These are phyloP conservation scores for Mugil cephalus DNA, from an alignment of 2,113 vertebrate genomes.

Conservation along the genomic window DNA sequence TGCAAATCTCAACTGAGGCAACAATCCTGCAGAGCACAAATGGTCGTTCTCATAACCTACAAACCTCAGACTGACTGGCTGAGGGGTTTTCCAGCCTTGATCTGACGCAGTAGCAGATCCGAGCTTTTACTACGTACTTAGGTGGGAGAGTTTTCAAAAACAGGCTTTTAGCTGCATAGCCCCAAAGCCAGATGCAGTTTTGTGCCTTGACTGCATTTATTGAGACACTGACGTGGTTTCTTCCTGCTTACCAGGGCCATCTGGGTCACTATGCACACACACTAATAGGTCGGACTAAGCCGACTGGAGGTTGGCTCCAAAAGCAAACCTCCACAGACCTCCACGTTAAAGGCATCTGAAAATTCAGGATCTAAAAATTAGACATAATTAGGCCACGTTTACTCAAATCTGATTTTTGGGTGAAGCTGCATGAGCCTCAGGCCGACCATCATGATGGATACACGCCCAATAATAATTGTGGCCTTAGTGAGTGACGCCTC, in stretches of 20 bases:
- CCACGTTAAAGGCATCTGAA: too few species aligned
- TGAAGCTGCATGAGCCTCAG: too few species aligned
- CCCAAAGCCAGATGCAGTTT: conserved; percentile 10
- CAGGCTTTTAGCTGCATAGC: conserved; percentile 3
- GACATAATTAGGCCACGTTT: too few species aligned
- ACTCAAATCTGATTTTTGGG: too few species aligned
- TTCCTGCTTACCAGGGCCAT: neutral
- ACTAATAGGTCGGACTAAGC: neutral
- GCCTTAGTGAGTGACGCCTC: too few species aligned
- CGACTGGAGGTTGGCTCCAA: too few species aligned
- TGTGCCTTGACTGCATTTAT: neutral
- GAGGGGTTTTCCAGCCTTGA: conserved; percentile 12
- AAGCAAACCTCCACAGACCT: neutral
- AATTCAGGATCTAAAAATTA: too few species aligned
- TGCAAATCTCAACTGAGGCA: conserved; percentile 40
- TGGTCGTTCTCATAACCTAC: conserved; percentile 20
- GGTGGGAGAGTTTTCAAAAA: neutral
- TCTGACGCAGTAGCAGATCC: conserved; percentile 8
- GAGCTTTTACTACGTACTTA: conserved; percentile 32
- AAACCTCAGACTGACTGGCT: conserved; percentile 51
- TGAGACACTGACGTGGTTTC: neutral
- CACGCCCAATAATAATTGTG: too few species aligned
- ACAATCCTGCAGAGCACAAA: conserved; percentile 17
- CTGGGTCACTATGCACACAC: neutral
- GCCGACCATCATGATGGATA: too few species aligned